Conservation (phyloP, 2,888 invertebrate genomes). For the Piscicola geometra region DNA sequence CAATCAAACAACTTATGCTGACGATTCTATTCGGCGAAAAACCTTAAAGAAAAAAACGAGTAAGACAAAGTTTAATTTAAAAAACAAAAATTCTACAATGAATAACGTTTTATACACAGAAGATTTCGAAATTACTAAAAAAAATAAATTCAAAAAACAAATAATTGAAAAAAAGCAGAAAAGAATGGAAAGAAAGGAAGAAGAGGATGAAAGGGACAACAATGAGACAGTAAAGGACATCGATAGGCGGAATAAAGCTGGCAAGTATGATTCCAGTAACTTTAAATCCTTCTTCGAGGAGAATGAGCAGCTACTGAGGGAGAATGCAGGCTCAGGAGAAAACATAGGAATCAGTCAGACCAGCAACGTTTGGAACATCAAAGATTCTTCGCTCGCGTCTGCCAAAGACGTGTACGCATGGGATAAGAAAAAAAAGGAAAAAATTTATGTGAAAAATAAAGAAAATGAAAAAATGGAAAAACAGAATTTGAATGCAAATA, state of each 20-base stretch:
- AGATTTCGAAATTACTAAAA: neutral
- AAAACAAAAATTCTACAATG: neutral
- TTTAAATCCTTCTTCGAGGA: neutral
- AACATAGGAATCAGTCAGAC: neutral
- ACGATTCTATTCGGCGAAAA: neutral
- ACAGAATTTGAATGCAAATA: no score
- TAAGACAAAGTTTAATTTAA: neutral
- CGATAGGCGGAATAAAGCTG: neutral
- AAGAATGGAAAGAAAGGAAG: neutral
- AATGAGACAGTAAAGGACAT: neutral
- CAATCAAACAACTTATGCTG: neutral
- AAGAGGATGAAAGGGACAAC: neutral
- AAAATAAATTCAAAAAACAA: no score
- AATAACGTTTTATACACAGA: neutral
- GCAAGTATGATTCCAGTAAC: neutral
- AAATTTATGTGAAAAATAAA: no score
- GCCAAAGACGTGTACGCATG: neutral
- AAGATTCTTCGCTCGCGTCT: neutral
- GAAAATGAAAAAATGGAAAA: no score
- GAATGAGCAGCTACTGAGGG: neutral
- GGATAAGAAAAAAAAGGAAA: neutral
- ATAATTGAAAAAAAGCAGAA: neutral
- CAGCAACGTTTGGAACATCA: neutral
- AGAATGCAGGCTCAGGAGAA: neutral
- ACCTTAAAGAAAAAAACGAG: neutral